A percentile compares a stretch with the other conserved stretches of the same genome.
Evolutionary conservation across 2,797 vertebrate genomes (phyloP).

Genomic region (Microctenopoma steveboyesi): DNA sequence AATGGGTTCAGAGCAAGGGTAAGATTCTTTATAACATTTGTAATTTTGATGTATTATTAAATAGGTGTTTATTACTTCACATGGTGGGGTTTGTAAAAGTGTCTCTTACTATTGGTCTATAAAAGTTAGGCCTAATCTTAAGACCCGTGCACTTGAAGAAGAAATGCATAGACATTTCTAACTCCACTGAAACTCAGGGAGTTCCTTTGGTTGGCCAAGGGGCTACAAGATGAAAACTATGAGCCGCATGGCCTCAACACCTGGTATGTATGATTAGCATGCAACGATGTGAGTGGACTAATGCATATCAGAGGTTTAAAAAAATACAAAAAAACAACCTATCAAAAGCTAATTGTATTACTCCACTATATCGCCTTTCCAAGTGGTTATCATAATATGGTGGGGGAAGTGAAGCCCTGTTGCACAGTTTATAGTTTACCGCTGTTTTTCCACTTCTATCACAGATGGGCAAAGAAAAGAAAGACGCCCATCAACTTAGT

Average conservation of each 20-base stretch:
- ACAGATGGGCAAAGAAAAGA: conserved; percentile 92
- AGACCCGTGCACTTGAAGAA: conserved; percentile 56
- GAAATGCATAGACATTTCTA: conserved; percentile 73
- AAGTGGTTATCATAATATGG: conserved; percentile 59
- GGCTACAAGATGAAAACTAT: conserved; percentile 72
- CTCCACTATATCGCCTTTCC: conserved; percentile 52
- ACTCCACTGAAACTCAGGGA: conserved; percentile 74
- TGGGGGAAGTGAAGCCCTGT: conserved; percentile 69
- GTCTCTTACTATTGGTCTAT: conserved; percentile 39
- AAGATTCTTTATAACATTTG: conserved; percentile 64
- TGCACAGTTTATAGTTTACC: conserved; percentile 85
- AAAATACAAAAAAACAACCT: conserved; percentile 10
- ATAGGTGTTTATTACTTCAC: conserved; percentile 32
- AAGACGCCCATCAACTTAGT: conserved; percentile 89
- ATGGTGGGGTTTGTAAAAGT: conserved; percentile 44
- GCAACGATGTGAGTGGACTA: conserved; percentile 54
- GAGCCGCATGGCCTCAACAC: conserved; percentile 66
- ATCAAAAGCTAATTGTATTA: conserved; percentile 15
- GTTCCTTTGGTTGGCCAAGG: conserved; percentile 73
- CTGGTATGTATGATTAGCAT: conserved; percentile 80
- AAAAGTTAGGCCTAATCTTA: conserved; percentile 61
- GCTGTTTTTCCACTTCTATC: conserved; percentile 91
- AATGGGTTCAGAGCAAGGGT: conserved; percentile 83
- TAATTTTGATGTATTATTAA: conserved; percentile 12
- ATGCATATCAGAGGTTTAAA: conserved; percentile 55